Base-by-base conservation (phyloP, 2,888 invertebrate genomes). In the Neoascia interrupta region DNA sequence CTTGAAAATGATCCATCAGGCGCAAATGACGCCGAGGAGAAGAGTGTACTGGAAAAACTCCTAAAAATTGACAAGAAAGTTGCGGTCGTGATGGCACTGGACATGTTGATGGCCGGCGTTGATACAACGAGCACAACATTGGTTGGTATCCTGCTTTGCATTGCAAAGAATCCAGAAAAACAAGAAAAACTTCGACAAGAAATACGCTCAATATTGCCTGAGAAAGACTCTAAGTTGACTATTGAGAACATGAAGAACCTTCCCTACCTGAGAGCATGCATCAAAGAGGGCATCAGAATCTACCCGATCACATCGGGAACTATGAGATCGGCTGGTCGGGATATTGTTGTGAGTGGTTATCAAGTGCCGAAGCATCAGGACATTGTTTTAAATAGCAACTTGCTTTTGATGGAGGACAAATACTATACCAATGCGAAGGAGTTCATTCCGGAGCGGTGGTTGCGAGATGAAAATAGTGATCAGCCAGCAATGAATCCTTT, bases 211-310 rank as follows among this genome's bases (percentile, higher is more conserved):
- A 85, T 89, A n/a, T 80, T 91, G 21, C 87, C 89, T 0, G 69
- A 84, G 2, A 87, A 86, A 39, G 81, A 86, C 34, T 84, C 87
- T 1, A 83, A 84, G 13, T 81, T 91, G 10, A 90, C 89, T 0
- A 82, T 86, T 1, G 84, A 87, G 6, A 84, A 88, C 76, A 83
- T 91, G 26, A 85, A 87, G 10, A 86, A 90, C 61, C 88, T 91
- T 58, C 90, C 91, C 0, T 95, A 93, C 84, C 84, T 95, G 15
- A 92, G 91, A 66, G 94, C 94, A 0, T 94, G 94, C 83, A 90
- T 95, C 15, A 95, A 94, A 84, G 95, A 95, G 85, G 90, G 92
- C 0, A 86, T 94, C 73, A 90, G 95, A 73, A 64, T 93, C 19
- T 89, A 91, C 83, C 92, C 93, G 0, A 90, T 93, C 0, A 90